Evolutionary conservation across 2,888 invertebrate genomes (phyloP).

Genomic region (Eristalinus sepulchralis): DNA sequence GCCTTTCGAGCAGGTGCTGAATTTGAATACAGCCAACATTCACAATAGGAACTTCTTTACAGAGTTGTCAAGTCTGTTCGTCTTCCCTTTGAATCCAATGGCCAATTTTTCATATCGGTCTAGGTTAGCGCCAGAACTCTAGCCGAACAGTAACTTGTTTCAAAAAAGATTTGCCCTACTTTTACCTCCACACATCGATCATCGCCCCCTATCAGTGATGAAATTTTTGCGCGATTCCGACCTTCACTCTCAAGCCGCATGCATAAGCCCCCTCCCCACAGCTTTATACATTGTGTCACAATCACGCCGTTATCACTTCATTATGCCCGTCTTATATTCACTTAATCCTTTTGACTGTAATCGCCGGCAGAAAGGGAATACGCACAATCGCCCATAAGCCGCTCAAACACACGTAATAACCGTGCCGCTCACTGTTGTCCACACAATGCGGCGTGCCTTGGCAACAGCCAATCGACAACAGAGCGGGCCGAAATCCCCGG

Average conservation of each 20-base stretch:
- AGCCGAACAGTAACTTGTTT: too few relatives aligned
- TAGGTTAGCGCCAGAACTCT: too few relatives aligned
- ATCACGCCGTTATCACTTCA: conserved; percentile 38
- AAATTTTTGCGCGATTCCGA: too few relatives aligned
- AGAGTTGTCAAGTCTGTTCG: too few relatives aligned
- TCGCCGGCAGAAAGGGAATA: conserved; percentile 32
- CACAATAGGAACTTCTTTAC: too few relatives aligned
- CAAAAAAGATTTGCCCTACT: too few relatives aligned
- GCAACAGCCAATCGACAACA: neutral
- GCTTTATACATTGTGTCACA: neutral
- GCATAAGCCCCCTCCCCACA: neutral
- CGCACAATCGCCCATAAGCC: conserved; percentile 61
- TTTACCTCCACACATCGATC: neutral
- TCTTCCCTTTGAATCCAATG: too few relatives aligned
- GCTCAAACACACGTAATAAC: conserved; percentile 42
- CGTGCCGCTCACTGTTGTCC: conserved; percentile 24
- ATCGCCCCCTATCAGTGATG: neutral
- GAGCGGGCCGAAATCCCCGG: conserved; percentile 9
- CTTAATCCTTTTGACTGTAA: conserved; percentile 42
- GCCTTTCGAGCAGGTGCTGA: too few relatives aligned
- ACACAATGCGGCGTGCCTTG: conserved; percentile 18
- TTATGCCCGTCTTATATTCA: conserved; percentile 29
- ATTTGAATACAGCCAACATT: too few relatives aligned
- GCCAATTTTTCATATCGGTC: too few relatives aligned
- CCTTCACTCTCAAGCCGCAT: too few relatives aligned